Evolutionary conservation across 2,888 invertebrate genomes (phyloP).

Genomic region (Amblyjoppa fuscipennis): DNA sequence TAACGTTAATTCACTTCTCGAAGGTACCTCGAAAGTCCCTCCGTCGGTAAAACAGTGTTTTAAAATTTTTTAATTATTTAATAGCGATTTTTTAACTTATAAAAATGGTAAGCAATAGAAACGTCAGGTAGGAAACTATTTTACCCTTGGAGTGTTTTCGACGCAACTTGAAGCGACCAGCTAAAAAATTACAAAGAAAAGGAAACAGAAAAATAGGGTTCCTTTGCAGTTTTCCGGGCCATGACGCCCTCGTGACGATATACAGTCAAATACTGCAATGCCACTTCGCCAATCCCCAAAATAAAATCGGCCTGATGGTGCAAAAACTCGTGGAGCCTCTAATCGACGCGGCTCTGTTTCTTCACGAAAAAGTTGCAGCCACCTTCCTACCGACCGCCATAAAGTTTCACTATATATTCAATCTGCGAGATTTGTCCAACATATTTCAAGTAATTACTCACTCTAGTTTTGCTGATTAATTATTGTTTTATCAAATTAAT

Average conservation of each 20-base stretch:
- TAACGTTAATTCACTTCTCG: slow-evolving; percentile 37
- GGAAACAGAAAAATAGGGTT: slow-evolving; percentile 26
- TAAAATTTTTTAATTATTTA: background rate
- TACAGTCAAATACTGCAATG: slow-evolving; percentile 93
- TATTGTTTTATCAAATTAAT: slow-evolving; percentile 7
- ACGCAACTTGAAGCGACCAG: background rate
- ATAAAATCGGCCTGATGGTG: slow-evolving; percentile 89
- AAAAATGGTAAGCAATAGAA: background rate
- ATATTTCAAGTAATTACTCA: slow-evolving; percentile 92
- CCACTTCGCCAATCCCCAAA: slow-evolving; percentile 89
- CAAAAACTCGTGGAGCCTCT: slow-evolving; percentile 88
- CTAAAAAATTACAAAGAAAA: background rate
- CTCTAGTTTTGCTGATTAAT: background rate
- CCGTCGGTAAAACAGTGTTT: background rate
- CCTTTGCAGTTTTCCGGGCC: slow-evolving; percentile 91
- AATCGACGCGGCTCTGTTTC: slow-evolving; percentile 90
- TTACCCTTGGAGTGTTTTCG: background rate
- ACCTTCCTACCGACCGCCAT: slow-evolving; percentile 96
- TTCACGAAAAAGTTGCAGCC: slow-evolving; percentile 91
- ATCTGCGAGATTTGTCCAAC: slow-evolving; percentile 96
- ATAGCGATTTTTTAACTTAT: background rate
- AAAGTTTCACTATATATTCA: slow-evolving; percentile 98
- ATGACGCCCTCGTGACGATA: slow-evolving; percentile 93
- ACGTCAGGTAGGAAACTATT: background rate
- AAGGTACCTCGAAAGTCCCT: background rate